Conservation (phyloP, 2,888 invertebrate species). For the Venustoraphidia nigricollis region DNA sequence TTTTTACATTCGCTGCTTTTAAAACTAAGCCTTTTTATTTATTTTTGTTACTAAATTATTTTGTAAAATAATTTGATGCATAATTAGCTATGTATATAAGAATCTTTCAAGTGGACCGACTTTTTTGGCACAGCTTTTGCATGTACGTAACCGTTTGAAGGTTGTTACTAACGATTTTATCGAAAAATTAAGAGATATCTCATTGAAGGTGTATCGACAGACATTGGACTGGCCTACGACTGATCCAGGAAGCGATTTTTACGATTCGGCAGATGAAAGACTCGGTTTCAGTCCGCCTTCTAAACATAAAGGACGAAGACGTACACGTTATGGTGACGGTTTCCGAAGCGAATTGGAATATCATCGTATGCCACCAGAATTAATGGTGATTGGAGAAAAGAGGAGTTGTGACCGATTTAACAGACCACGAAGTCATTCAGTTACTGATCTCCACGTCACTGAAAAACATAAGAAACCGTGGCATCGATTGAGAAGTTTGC, state of each 20-base stretch:
- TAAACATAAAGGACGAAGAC: constrained; percentile 29
- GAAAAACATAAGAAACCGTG: constrained; percentile 31
- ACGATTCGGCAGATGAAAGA: constrained; percentile 43
- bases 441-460: constrained; percentile 32
- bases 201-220: constrained; percentile 8
- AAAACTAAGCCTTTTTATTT: no score
- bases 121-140: no score
- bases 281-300: constrained; percentile 33
- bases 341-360: constrained; percentile 33
- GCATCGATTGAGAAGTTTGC: constrained; percentile 33
- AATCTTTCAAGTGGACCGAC: no score
- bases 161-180: neutral
- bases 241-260: constrained; percentile 47
- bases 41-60: no score
- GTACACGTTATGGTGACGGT: constrained; percentile 27
- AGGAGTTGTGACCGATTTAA: constrained; percentile 15
- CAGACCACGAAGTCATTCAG: constrained; percentile 30
- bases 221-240: constrained; percentile 28
- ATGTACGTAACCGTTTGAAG: neutral
- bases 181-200: constrained; percentile 2
- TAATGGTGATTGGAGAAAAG: constrained; percentile 24
- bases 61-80: no score
- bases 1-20: no score
- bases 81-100: no score
- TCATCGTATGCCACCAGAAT: constrained; percentile 31